Evolutionary conservation across 2,113 vertebrate species (phyloP).

Genomic region (Aythya baeri): DNA sequence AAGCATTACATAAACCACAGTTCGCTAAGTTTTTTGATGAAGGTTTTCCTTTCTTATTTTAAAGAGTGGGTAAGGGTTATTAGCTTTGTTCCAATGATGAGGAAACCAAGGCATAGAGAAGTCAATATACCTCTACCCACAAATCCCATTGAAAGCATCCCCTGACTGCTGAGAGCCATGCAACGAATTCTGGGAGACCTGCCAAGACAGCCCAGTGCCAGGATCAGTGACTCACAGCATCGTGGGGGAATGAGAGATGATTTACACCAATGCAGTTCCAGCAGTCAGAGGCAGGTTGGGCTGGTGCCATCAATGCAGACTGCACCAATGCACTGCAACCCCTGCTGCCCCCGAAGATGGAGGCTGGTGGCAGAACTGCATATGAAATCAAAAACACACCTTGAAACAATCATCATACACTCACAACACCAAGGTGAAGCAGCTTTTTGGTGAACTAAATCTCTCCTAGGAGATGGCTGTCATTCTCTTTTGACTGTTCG

Average conservation of each 20-base stretch:
- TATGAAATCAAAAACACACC: background rate
- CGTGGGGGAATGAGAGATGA: slow-evolving; percentile 16
- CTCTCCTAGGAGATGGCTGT: background rate
- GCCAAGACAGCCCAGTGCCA: slow-evolving; percentile 55
- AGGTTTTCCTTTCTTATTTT: slow-evolving; percentile 47
- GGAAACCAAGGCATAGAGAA: slow-evolving; percentile 29
- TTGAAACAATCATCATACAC: background rate
- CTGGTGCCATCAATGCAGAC: slow-evolving; percentile 22
- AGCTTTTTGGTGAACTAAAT: background rate
- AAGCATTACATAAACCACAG: slow-evolving; percentile 39
- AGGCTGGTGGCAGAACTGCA: background rate
- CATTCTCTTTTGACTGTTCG: background rate
- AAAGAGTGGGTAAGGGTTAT: slow-evolving; percentile 16
- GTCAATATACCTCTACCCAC: slow-evolving; percentile 49
- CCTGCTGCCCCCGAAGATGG: background rate
- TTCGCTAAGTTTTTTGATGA: slow-evolving; percentile 28
- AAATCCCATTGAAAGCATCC: slow-evolving; percentile 60
- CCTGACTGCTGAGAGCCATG: slow-evolving; percentile 43
- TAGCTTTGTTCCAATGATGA: slow-evolving; percentile 39
- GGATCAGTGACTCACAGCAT: slow-evolving; percentile 48
- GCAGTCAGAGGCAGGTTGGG: slow-evolving; percentile 2
- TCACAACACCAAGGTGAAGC: background rate
- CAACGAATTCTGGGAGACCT: slow-evolving; percentile 47
- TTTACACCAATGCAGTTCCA: slow-evolving; percentile 62
- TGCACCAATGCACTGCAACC: background rate